Conservation (phyloP, 1,140 invertebrate species). For the Anthonomus grandis region DNA sequence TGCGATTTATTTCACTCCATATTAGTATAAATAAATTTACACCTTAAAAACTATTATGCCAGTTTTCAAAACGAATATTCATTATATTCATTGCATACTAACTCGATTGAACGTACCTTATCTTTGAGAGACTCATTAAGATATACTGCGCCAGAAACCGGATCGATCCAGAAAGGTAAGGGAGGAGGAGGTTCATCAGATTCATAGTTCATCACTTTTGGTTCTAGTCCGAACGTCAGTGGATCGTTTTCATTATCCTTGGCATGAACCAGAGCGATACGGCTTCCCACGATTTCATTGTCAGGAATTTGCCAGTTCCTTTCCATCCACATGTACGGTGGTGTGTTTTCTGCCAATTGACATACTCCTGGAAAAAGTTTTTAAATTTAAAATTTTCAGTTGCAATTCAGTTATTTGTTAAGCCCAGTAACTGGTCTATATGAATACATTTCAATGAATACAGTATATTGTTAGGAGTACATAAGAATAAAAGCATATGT, state of each 20-base stretch:
- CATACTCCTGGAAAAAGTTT: slow-evolving; percentile 11
- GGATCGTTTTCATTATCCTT: slow-evolving; percentile 59
- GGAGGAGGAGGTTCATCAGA: slow-evolving; percentile 41
- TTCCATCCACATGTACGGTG: slow-evolving; percentile 52
- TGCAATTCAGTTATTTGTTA: background rate
- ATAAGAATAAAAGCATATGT: background rate
- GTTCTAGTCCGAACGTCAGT: slow-evolving; percentile 63
- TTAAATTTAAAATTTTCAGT: background rate
- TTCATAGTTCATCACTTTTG: slow-evolving; percentile 34
- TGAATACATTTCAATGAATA: background rate
- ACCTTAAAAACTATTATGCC: no score
- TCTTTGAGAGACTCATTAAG: slow-evolving; percentile 66
- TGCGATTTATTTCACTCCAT: no score
- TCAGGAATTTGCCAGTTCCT: slow-evolving; percentile 66
- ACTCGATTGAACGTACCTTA: slow-evolving; percentile 61
- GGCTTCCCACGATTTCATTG: slow-evolving; percentile 60
- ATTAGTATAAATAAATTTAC: no score
- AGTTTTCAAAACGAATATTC: no score
- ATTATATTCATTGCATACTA: no score
- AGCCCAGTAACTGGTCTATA: background rate
- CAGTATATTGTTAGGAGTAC: background rate
- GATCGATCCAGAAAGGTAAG: slow-evolving; percentile 67
- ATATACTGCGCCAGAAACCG: slow-evolving; percentile 63
- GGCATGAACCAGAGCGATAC: slow-evolving; percentile 53
- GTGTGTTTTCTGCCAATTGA: slow-evolving; percentile 36